Evolutionary conservation across 2,113 vertebrate species (phyloP).

Genomic region (Mobula birostris): DNA sequence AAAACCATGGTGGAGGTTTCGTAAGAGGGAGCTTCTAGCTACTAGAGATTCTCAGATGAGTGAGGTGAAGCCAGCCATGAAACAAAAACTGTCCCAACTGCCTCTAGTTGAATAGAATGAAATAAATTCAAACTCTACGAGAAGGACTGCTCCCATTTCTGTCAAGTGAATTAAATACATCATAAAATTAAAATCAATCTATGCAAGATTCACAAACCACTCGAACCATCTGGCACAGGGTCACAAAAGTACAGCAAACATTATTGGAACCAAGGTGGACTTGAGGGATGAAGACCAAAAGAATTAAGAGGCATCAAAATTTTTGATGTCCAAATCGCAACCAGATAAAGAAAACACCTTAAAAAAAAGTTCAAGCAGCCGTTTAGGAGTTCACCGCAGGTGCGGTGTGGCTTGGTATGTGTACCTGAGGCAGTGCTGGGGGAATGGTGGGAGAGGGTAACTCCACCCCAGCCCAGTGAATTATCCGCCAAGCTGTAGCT

Average conservation of each 20-base stretch:
- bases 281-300: not conserved
- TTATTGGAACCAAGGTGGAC: not conserved
- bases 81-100: not conserved
- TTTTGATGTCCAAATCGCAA: not conserved
- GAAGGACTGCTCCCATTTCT: not conserved
- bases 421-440: not conserved
- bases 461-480: not conserved
- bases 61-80: not conserved
- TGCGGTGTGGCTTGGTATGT: not conserved
- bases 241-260: constrained; percentile 23
- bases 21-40: constrained; percentile 47
- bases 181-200: constrained; percentile 14
- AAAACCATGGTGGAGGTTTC: constrained; percentile 39
- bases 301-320: constrained; percentile 20
- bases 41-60: not conserved
- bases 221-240: not conserved
- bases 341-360: constrained; percentile 2
- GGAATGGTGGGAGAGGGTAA: too few species aligned
- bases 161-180: constrained; percentile 30
- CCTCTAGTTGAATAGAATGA: not conserved
- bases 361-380: constrained; percentile 1
- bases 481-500: constrained; percentile 4
- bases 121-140: constrained; percentile 2
- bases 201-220: constrained; percentile 9
- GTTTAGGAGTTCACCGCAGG: not conserved